phyloP scores from a whole-genome alignment of 1,140 invertebrate species.

The Drosophila saltans region DNA sequence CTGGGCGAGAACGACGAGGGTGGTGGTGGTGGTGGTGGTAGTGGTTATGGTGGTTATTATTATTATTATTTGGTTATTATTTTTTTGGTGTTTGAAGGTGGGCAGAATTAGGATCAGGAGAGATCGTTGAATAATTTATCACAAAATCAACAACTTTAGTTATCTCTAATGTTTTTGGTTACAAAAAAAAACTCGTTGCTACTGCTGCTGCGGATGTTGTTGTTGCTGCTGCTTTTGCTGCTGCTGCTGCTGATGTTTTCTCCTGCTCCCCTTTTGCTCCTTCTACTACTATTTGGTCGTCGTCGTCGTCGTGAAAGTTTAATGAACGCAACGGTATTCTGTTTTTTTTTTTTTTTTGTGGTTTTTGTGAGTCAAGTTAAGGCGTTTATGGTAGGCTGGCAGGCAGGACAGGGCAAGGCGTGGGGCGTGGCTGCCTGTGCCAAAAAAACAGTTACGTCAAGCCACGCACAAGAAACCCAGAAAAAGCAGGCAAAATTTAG shows the following conservation, averaged over 20 bases:
- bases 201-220: conserved; percentile 8
- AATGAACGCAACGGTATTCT: conserved; percentile 66
- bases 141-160: conserved; percentile 48
- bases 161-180: conserved; percentile 26
- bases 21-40: conserved; percentile 1
- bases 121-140: conserved; percentile 57
- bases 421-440: conserved; percentile 25
- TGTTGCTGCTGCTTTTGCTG: conserved; percentile 5
- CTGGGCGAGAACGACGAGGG: conserved; percentile 15
- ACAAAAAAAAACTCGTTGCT: conserved; percentile 34
- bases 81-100: conserved; percentile 23
- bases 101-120: conserved; percentile 47
- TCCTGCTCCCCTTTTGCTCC: conserved; percentile 12
- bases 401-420: conserved; percentile 19
- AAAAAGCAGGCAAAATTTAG: conserved; percentile 50
- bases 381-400: conserved; percentile 58
- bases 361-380: conserved; percentile 71
- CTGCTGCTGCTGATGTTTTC: neutral
- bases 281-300: conserved; percentile 38
- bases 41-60: neutral
- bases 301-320: conserved; percentile 67
- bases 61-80: neutral
- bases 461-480: conserved; percentile 66
- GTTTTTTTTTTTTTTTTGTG: conserved; percentile 23
- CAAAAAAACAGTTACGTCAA: conserved; percentile 60